A percentile compares a stretch with the other conserved stretches of the same genome.
Conservation (phyloP, 2,797 vertebrate genomes). For the Glyptemys insculpta region DNA sequence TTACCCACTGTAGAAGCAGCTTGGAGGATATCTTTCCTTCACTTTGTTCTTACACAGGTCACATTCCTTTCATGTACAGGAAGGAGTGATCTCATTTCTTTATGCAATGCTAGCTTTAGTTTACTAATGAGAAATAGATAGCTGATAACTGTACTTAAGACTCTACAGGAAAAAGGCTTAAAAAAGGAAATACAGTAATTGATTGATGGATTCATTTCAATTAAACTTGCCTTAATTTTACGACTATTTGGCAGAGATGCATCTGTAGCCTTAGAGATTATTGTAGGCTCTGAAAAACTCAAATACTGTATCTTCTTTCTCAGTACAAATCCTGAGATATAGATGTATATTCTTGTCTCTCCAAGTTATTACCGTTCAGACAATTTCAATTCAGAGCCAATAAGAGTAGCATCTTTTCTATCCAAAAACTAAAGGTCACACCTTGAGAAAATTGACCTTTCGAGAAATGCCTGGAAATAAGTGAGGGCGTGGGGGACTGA, state of each 20-base stretch:
- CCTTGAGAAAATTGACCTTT: background rate
- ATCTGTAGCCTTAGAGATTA: background rate
- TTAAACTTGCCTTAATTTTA: background rate
- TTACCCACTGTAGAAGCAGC: background rate
- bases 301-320: background rate
- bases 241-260: background rate
- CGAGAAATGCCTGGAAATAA: background rate
- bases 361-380: background rate
- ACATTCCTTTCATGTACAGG: background rate
- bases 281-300: background rate
- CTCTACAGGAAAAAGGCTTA: background rate
- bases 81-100: background rate
- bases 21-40: background rate
- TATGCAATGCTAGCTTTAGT: background rate
- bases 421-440: background rate
- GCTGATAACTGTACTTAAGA: background rate
- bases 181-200: conserved; percentile 19
- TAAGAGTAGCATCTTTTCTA: background rate
- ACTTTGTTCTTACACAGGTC: background rate
- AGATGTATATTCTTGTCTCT: background rate
- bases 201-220: conserved; percentile 17
- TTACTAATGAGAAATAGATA: conserved; percentile 1
- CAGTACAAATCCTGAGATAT: background rate
- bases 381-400: background rate
- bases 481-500: rapidly evolving